Evolutionary conservation across 2,113 vertebrate species (phyloP).

Genomic region (Pituophis catenifer): DNA sequence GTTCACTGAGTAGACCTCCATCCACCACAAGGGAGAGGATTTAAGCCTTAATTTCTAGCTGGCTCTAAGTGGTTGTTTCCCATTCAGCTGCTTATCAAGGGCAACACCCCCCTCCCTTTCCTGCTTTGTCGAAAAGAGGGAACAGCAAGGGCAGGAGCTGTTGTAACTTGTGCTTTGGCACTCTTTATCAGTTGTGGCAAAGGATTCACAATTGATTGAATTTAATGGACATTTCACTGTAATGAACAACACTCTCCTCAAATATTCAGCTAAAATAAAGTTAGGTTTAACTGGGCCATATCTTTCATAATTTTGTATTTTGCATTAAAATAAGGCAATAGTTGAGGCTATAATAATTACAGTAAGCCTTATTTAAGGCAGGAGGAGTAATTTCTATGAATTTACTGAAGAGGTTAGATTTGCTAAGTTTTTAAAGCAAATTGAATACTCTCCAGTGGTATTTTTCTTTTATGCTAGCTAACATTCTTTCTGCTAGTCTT

Average conservation of each 20-base stretch:
- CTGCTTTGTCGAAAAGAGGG: not conserved
- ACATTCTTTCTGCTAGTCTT: not conserved
- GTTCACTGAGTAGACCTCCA: conserved; percentile 25
- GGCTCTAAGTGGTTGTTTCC: conserved; percentile 8
- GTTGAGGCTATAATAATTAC: not conserved
- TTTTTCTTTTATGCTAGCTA: not conserved
- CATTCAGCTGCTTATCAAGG: conserved; percentile 15
- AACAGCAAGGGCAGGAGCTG: not conserved
- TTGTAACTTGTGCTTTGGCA: not conserved
- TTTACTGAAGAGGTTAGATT: not conserved
- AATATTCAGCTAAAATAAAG: not conserved
- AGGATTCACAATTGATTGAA: not conserved
- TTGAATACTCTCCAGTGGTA: not conserved
- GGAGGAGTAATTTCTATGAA: not conserved
- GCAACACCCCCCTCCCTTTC: not conserved
- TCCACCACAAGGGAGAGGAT: not conserved
- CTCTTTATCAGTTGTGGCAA: not conserved
- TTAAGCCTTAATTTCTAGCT: conserved; percentile 9
- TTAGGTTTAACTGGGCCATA: not conserved
- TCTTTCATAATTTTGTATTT: not conserved
- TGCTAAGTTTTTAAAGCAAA: not conserved
- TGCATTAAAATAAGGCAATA: not conserved
- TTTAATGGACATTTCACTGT: not conserved
- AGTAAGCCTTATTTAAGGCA: not conserved
- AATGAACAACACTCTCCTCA: not conserved